A percentile compares a stretch with the other conserved stretches of the same genome.
phyloP scores from a whole-genome alignment of 64 coral and sea anemone species.

The Stylophora pistillata region DNA sequence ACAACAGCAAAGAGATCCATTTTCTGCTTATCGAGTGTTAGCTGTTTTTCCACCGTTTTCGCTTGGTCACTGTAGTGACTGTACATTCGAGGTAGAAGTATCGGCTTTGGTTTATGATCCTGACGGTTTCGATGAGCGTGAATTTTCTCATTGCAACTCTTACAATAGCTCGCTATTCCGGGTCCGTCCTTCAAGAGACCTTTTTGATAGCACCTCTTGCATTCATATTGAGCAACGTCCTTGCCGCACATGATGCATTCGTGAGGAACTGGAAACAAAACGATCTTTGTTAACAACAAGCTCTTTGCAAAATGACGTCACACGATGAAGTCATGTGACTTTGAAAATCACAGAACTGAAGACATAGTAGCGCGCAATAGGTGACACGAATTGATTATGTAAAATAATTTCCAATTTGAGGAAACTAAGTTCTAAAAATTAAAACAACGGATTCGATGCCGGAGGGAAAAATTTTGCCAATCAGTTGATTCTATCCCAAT shows the following conservation, averaged over 20 bases:
- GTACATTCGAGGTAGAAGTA: constrained; percentile 67
- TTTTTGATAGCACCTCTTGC: constrained; percentile 72
- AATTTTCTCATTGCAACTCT: constrained; percentile 2
- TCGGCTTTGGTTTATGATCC: constrained; percentile 45
- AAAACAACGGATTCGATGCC: too few relatives aligned
- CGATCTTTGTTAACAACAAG: not conserved
- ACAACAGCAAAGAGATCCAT: constrained; percentile 99
- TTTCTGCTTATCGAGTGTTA: constrained; percentile 60
- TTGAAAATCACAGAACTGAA: too few relatives aligned
- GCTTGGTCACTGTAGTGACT: not conserved
- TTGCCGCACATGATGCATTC: constrained; percentile 34
- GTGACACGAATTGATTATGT: too few relatives aligned
- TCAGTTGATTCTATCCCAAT: too few relatives aligned
- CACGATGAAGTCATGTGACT: too few relatives aligned
- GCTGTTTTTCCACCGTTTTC: not conserved
- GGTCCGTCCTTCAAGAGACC: not conserved
- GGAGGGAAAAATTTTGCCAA: too few relatives aligned
- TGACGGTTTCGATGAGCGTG: constrained; percentile 38
- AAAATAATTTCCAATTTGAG: too few relatives aligned
- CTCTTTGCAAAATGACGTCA: not conserved
- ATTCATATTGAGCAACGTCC: constrained; percentile 61
- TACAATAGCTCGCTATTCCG: constrained; percentile 65
- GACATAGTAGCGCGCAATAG: too few relatives aligned
- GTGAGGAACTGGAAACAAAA: constrained; percentile 69
- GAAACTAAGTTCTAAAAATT: too few relatives aligned